Conservation (phyloP, 2,888 invertebrate genomes). For the Cinara cedri region DNA sequence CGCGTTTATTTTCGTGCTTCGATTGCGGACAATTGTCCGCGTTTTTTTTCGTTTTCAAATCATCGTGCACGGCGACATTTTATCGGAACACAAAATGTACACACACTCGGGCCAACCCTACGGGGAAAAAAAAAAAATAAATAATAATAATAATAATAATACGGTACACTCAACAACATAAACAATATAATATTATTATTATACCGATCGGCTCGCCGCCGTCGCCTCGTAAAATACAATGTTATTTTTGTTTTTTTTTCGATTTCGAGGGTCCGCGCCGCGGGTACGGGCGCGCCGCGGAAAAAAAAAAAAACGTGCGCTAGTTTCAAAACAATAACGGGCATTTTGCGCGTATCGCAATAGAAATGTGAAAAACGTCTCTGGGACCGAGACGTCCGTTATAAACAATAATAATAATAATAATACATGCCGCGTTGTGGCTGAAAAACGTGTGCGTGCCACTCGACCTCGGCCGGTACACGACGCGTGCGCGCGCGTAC, state of each 20-base stretch:
- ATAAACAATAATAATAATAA: too few species aligned
- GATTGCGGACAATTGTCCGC: not conserved
- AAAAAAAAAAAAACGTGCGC: not conserved
- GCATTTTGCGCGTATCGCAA: too few species aligned
- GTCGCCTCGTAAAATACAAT: not conserved
- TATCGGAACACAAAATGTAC: not conserved
- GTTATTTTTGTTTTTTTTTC: slow-evolving; percentile 15
- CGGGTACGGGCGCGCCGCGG: not conserved
- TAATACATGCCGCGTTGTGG: too few species aligned
- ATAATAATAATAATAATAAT: not conserved
- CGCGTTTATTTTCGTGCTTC: slow-evolving; percentile 5
- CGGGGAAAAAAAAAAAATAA: slow-evolving; percentile 3
- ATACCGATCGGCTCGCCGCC: not conserved
- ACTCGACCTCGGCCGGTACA: too few species aligned
- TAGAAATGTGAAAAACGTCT: too few species aligned
- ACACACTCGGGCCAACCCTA: too few species aligned
- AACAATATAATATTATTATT: slow-evolving; percentile 5
- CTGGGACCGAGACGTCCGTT: too few species aligned
- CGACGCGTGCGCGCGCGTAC: too few species aligned
- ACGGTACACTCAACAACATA: too few species aligned
- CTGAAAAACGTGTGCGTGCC: too few species aligned
- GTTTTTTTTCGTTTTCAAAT: not conserved
- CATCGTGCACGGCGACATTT: not conserved
- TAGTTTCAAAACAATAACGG: too few species aligned
- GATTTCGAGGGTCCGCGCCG: not conserved